Base-by-base conservation (phyloP, 2,888 invertebrate species). In the Orthonevra nobilis region DNA sequence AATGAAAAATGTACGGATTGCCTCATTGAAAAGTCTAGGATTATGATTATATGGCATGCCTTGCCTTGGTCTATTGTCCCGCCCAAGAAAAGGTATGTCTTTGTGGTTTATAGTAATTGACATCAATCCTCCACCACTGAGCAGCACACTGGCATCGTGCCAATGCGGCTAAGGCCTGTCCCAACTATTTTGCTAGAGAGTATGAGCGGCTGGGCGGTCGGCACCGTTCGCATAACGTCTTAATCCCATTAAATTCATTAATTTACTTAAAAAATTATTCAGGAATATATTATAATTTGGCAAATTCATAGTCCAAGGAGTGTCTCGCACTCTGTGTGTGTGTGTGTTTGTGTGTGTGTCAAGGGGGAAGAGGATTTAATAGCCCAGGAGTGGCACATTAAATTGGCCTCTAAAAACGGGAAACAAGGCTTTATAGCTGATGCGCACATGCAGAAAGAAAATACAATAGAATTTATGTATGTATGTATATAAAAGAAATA, bases 341-440 rank as follows among this genome's bases (percentile, higher is more conserved):
- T n/a, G n/a, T n/a, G n/a, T n/a, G n/a, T n/a, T n/a, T n/a, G n/a
- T n/a, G n/a, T n/a, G n/a, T n/a, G n/a, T n/a, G n/a, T n/a, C n/a
- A n/a, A n/a, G n/a, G n/a, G n/a, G n/a, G n/a, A n/a, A n/a, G n/a
- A 19, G 44, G 61, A 63, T 69, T 69, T 75, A 48, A 56, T 61
- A 46, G 40, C 34, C 26, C 38, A 52, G 74, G 54, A 68, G 38
- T 56, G 68, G 68, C 60, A n/a, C n/a, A n/a, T n/a, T n/a, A n/a
- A n/a, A n/a, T n/a, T n/a, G n/a, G n/a, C n/a, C n/a, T 23, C 42
- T 46, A 61, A 19, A 38, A 17, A 7, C 36, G 58, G 48, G 23
- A 40, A 36, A 61, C 6, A 14, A 14, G 9, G n/a, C 17, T 12
- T n/a, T n/a, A n/a, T n/a, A n/a, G n/a, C n/a, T n/a, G 9, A 40